A percentile compares a stretch with the other conserved stretches of the same genome.
These are phyloP conservation scores for Fulmarus glacialis DNA, from an alignment of 2,113 vertebrate genomes.

Conservation along the genomic window DNA sequence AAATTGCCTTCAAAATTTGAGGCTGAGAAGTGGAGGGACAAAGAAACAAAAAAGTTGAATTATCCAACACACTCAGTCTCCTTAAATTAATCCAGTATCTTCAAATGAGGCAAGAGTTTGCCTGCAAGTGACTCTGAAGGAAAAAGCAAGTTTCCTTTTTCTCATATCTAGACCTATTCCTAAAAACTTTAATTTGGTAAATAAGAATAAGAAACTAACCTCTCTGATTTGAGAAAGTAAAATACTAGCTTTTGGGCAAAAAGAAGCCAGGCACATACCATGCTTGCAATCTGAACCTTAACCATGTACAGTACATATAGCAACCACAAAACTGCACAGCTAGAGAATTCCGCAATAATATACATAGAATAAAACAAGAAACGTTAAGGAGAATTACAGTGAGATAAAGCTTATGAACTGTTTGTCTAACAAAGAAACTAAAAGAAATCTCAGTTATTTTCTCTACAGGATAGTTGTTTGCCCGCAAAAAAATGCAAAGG, in stretches of 20 bases:
- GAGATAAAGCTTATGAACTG: background rate
- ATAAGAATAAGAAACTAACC: background rate
- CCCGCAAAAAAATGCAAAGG: background rate
- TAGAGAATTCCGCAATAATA: background rate
- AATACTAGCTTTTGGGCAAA: background rate
- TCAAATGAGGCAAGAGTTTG: background rate
- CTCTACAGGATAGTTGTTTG: accelerated
- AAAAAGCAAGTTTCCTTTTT: background rate
- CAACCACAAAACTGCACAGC: background rate
- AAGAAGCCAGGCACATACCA: background rate
- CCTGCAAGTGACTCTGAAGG: background rate
- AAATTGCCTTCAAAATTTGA: background rate
- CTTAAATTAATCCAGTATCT: background rate
- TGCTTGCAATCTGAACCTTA: accelerated
- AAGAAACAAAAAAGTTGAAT: background rate
- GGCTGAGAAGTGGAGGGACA: background rate
- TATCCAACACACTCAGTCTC: background rate
- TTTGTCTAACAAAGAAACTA: background rate
- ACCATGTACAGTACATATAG: background rate
- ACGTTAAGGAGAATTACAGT: background rate
- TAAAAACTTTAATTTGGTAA: background rate
- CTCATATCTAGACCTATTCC: background rate
- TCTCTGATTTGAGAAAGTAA: background rate
- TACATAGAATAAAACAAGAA: background rate
- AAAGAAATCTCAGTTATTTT: background rate